Conservation (phyloP, 2,888 invertebrate genomes). For the Ormyrus rosae region DNA sequence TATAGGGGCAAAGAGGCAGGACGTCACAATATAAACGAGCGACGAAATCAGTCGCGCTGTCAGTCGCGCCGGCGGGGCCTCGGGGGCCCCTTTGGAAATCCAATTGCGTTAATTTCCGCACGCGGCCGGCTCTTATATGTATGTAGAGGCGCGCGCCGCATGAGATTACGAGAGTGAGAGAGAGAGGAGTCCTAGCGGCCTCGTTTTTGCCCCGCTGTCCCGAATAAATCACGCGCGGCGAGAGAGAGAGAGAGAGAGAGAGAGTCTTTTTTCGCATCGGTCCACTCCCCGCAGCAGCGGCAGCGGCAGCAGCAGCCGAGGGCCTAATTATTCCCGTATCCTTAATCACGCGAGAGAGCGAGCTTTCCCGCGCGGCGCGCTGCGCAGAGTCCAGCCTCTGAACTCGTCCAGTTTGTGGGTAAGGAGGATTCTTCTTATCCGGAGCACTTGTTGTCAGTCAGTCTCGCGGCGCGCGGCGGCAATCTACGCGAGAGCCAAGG, state of each 20-base stretch:
- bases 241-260: neutral
- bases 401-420: constrained; percentile 44
- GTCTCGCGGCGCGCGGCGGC: constrained; percentile 1
- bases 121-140: neutral
- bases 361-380: constrained; percentile 17
- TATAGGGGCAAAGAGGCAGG: too few species aligned
- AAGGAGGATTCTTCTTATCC: constrained; percentile 44
- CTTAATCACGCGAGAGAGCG: constrained; percentile 35
- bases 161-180: constrained; percentile 20
- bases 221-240: constrained; percentile 38
- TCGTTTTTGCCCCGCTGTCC: constrained; percentile 38
- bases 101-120: constrained; percentile 48
- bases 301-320: neutral
- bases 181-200: constrained; percentile 9
- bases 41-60: constrained; percentile 23
- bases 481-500: constrained; percentile 40
- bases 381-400: neutral
- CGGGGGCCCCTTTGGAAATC: constrained; percentile 7
- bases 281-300: neutral
- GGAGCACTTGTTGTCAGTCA: constrained; percentile 34
- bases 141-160: neutral
- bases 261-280: constrained; percentile 4
- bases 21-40: neutral
- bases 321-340: constrained; percentile 49
- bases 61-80: neutral